These are phyloP conservation scores for Gallinago solitaria DNA, from an alignment of 2,797 vertebrate species.

Conservation along the genomic window DNA sequence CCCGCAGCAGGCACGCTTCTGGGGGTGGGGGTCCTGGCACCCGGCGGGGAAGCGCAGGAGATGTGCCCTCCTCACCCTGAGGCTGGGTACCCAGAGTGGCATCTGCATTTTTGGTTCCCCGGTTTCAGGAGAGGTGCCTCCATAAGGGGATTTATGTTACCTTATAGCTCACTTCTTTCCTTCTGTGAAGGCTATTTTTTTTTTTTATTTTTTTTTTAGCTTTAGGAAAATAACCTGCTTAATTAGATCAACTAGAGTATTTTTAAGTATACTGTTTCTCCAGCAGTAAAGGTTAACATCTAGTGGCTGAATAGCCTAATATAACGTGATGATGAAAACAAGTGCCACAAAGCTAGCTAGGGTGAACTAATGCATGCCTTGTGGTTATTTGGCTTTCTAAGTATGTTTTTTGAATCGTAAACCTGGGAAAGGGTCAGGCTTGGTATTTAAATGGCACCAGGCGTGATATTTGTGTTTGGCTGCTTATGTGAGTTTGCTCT, in stretches of 20 bases:
- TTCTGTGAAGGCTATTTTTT: background rate
- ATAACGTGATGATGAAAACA: accelerated
- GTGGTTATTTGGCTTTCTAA: background rate
- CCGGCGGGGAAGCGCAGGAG: accelerated
- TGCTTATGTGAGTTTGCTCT: background rate
- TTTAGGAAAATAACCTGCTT: background rate
- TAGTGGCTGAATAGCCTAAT: background rate
- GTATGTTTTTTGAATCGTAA: background rate
- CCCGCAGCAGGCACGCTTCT: accelerated
- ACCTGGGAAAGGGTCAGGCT: background rate
- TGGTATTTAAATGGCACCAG: background rate
- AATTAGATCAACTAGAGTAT: background rate
- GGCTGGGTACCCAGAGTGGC: accelerated
- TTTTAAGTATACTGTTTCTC: background rate
- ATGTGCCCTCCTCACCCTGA: accelerated
- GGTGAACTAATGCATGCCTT: background rate
- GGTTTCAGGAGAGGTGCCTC: accelerated
- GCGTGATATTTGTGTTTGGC: background rate
- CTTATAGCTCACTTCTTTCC: background rate
- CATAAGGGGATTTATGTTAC: background rate
- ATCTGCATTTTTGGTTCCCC: accelerated
- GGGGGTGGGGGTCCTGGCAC: accelerated
- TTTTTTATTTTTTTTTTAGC: background rate
- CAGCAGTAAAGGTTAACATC: background rate
- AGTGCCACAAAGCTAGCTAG: background rate